phyloP scores from a whole-genome alignment of 2,888 invertebrate genomes.

The Epistrophe grossulariae region DNA sequence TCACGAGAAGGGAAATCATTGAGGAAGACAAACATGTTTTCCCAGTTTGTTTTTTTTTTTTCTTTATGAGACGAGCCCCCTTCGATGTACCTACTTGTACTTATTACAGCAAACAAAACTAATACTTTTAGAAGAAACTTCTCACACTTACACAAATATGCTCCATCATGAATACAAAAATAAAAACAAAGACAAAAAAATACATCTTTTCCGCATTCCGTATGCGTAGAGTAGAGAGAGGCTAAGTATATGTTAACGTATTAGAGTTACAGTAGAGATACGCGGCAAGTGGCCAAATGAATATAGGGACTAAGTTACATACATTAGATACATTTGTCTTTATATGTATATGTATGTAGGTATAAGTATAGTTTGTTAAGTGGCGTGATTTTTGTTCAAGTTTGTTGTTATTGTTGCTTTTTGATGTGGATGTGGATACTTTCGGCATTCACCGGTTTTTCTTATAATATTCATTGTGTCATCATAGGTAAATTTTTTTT shows the following conservation, averaged over 20 bases:
- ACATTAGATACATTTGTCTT: background rate
- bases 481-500: background rate
- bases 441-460: slow-evolving; percentile 24
- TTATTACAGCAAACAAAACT: slow-evolving; percentile 6
- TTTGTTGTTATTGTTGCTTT: background rate
- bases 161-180: slow-evolving; percentile 21
- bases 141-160: slow-evolving; percentile 9
- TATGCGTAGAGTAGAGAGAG: slow-evolving; percentile 10
- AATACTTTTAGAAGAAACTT: background rate
- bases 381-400: slow-evolving; percentile 32
- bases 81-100: slow-evolving; percentile 54
- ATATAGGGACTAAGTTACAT: slow-evolving; percentile 1
- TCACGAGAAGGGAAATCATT: slow-evolving; percentile 26
- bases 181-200: background rate
- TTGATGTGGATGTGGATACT: slow-evolving; percentile 16
- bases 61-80: slow-evolving; percentile 60
- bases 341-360: background rate
- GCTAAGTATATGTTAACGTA: background rate
- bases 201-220: slow-evolving; percentile 42
- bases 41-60: slow-evolving; percentile 23
- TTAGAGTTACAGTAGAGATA: slow-evolving; percentile 14
- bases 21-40: slow-evolving; percentile 50
- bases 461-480: background rate
- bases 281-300: slow-evolving; percentile 21
- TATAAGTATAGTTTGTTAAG: background rate